Conservation (phyloP, 2,113 vertebrate species). For the Cryptotis parvus region DNA sequence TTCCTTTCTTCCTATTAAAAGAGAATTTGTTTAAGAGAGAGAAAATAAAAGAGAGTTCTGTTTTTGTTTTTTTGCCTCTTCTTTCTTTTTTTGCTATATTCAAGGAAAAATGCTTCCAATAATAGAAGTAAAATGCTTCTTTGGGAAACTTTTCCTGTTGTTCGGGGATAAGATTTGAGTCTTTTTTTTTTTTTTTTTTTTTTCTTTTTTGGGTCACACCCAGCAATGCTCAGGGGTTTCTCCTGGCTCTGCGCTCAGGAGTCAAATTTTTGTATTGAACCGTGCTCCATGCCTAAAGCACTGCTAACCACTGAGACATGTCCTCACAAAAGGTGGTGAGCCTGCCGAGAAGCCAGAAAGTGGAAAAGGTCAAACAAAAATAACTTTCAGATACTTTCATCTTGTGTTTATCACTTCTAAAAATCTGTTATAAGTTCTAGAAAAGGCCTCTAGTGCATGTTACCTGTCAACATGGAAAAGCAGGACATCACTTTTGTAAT, state of each 20-base stretch:
- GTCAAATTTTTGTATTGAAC: neutral
- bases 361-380: conserved; percentile 68
- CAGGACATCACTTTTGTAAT: conserved; percentile 18
- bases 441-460: conserved; percentile 39
- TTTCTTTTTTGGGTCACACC: no score
- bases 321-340: conserved; percentile 23
- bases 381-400: conserved; percentile 49
- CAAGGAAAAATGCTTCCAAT: conserved; percentile 40
- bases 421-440: conserved; percentile 56
- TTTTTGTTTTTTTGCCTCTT: no score
- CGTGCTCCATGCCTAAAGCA: neutral
- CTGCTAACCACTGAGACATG: conserved; percentile 41
- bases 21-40: neutral
- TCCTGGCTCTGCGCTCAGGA: no score
- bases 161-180: conserved; percentile 32
- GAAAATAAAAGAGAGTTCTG: no score
- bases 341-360: neutral
- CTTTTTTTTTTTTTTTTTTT: neutral
- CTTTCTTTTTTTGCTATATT: neutral
- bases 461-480: conserved; percentile 64
- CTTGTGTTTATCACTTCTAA: conserved; percentile 3
- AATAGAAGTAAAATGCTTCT: neutral
- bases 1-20: neutral
- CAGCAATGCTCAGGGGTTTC: no score
- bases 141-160: conserved; percentile 23